Evolutionary conservation across 2,888 invertebrate species (phyloP).

Genomic region (Dioctria linearis): DNA sequence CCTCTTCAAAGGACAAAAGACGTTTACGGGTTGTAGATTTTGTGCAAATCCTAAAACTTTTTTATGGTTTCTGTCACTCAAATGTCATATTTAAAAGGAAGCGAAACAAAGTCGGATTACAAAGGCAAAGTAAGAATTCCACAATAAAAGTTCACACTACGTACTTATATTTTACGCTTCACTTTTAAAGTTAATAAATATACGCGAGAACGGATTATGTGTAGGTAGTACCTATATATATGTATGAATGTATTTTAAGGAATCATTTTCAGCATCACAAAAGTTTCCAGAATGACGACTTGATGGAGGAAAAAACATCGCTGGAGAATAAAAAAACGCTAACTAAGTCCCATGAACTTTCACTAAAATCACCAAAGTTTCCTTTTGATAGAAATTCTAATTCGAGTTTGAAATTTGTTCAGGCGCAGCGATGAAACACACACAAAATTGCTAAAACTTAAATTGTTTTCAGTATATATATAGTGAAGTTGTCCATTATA

Average conservation of each 20-base stretch:
- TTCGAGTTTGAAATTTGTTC: slow-evolving; percentile 41
- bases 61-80: background rate
- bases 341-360: background rate
- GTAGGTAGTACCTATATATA: too few relatives aligned
- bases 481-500: slow-evolving; percentile 24
- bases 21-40: background rate
- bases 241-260: too few relatives aligned
- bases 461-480: slow-evolving; percentile 20
- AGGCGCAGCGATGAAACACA: slow-evolving; percentile 28
- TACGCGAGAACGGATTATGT: background rate
- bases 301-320: background rate
- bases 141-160: too few relatives aligned
- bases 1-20: background rate
- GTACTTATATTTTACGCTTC: too few relatives aligned
- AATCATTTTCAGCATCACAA: too few relatives aligned
- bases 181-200: too few relatives aligned
- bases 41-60: background rate
- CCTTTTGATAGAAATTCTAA: slow-evolving; percentile 21
- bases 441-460: slow-evolving; percentile 32
- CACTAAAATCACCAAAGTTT: background rate
- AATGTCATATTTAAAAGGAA: background rate
- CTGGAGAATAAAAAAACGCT: too few relatives aligned
- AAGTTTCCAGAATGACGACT: too few relatives aligned
- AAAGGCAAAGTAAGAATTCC: too few relatives aligned
- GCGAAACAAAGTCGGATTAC: too few relatives aligned